A percentile compares a stretch with the other conserved stretches of the same genome.
These are phyloP conservation scores for Lepidurus arcticus DNA, from an alignment of 1,140 invertebrate genomes.

Conservation along the genomic window DNA sequence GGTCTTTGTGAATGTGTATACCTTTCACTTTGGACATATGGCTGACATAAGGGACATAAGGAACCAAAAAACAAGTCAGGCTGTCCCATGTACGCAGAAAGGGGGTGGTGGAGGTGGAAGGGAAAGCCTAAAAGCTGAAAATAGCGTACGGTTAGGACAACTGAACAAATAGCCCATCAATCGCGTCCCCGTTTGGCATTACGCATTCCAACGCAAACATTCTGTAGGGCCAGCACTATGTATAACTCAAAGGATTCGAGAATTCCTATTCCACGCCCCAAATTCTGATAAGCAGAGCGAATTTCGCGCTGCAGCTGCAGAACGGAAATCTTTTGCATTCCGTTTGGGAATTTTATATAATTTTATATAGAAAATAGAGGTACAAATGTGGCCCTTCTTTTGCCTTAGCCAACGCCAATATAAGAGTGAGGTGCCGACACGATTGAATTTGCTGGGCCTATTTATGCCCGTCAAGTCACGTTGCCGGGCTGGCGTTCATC, in stretches of 20 bases:
- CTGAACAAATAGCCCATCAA: not conserved
- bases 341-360: too few relatives aligned
- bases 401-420: too few relatives aligned
- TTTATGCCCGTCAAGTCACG: not conserved
- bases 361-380: too few relatives aligned
- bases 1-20: not conserved
- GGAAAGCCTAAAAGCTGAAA: not conserved
- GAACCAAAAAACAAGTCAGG: not conserved
- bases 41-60: not conserved
- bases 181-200: not conserved
- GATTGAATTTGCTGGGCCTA: slow-evolving; percentile 14
- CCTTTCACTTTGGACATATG: not conserved
- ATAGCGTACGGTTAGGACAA: not conserved
- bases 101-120: not conserved
- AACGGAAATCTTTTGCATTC: too few relatives aligned
- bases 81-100: too few relatives aligned
- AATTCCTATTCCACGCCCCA: not conserved
- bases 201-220: not conserved
- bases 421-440: not conserved
- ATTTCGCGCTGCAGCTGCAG: not conserved
- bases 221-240: not conserved
- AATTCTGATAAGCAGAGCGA: slow-evolving; percentile 4
- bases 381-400: too few relatives aligned
- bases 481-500: not conserved
- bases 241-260: too few relatives aligned